Conservation (phyloP, 2,888 invertebrate species). For the Beris morrisii region DNA sequence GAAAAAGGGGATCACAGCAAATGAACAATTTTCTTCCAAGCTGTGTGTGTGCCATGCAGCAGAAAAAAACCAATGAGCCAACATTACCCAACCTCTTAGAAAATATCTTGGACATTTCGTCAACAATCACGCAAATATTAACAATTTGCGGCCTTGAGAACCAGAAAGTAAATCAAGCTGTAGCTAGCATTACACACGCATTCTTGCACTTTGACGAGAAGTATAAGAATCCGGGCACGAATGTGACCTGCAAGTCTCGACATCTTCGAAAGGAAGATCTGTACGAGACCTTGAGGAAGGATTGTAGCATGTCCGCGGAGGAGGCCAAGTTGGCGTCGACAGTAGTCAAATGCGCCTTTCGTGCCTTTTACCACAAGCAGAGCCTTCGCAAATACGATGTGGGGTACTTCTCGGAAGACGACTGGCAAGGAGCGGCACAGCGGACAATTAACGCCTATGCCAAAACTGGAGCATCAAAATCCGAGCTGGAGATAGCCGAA, state of each 20-base stretch:
- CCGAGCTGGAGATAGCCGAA: conserved; percentile 10
- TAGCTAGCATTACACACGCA: conserved; percentile 12
- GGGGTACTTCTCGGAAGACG: neutral
- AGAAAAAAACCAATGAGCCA: neutral
- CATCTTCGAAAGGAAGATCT: conserved; percentile 12
- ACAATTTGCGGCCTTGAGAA: conserved; percentile 12
- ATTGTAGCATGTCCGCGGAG: conserved; percentile 7
- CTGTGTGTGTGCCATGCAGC: no score
- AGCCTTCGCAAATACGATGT: conserved; percentile 10
- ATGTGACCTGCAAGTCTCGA: neutral
- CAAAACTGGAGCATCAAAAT: conserved; percentile 10
- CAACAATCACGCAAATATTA: conserved; percentile 18
- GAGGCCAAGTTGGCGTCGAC: conserved; percentile 11
- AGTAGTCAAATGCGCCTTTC: conserved; percentile 16
- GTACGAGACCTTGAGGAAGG: neutral
- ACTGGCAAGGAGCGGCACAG: conserved; percentile 1
- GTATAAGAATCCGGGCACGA: neutral
- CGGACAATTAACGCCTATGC: conserved; percentile 7
- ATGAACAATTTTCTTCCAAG: no score
- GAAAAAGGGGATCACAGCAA: no score
- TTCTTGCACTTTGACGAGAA: conserved; percentile 22
- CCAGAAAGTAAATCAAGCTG: conserved; percentile 1
- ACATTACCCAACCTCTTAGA: conserved; percentile 4
- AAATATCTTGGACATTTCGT: conserved; percentile 10
- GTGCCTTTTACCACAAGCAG: conserved; percentile 20